A percentile compares a stretch with the other conserved stretches of the same genome.
Conservation (phyloP, 2,113 vertebrate genomes). For the Gobius niger region DNA sequence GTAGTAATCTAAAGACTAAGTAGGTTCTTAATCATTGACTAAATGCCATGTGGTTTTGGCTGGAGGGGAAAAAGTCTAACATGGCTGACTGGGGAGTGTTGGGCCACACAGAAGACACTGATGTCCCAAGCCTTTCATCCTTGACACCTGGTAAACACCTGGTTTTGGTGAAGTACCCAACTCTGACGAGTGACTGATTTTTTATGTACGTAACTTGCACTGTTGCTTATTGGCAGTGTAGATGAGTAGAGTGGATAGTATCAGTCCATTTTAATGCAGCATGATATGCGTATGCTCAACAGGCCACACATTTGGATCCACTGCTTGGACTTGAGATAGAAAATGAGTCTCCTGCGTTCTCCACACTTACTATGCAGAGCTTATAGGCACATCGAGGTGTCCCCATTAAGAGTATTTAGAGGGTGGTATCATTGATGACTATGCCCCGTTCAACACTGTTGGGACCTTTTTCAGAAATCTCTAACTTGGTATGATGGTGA, state of each 20-base stretch:
- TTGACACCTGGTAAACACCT: too few species aligned
- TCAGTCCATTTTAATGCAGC: slow-evolving; percentile 62
- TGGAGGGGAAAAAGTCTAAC: too few species aligned
- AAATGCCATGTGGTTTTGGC: too few species aligned
- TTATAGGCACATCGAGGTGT: slow-evolving; percentile 35
- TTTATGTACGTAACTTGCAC: slow-evolving; percentile 48
- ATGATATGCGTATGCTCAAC: slow-evolving; percentile 38
- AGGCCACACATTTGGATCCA: slow-evolving; percentile 52
- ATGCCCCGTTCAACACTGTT: slow-evolving; percentile 54
- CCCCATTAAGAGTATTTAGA: slow-evolving; percentile 58
- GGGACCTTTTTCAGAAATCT: slow-evolving; percentile 57
- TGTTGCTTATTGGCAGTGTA: slow-evolving; percentile 49
- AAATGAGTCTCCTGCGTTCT: slow-evolving; percentile 19
- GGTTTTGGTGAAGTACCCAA: too few species aligned
- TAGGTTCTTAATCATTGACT: too few species aligned
- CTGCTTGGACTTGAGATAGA: slow-evolving; percentile 47
- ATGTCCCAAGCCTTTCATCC: too few species aligned
- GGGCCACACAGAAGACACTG: too few species aligned
- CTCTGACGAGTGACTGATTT: background rate
- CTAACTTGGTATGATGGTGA: slow-evolving; percentile 63
- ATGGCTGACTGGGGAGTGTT: too few species aligned
- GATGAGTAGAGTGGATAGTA: slow-evolving; percentile 50
- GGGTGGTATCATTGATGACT: slow-evolving; percentile 26
- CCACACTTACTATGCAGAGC: slow-evolving; percentile 64
- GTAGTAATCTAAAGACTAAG: too few species aligned